Percentiles rank a stretch among this genome's conserved stretches.
phyloP scores from a whole-genome alignment of 1,140 invertebrate genomes.

The Armadillidium nasatum region DNA sequence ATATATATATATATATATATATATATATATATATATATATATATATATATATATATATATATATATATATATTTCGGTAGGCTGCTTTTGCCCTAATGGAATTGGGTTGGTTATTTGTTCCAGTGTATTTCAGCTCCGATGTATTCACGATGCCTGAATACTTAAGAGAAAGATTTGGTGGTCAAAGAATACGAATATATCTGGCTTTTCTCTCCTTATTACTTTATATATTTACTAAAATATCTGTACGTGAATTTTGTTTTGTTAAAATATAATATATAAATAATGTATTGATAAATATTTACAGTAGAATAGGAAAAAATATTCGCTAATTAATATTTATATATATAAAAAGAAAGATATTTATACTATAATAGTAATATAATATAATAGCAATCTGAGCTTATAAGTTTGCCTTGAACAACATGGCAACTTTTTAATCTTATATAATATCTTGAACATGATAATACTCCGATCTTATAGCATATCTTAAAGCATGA shows the following conservation, averaged over 20 bases:
- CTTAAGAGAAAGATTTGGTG: conserved; percentile 56
- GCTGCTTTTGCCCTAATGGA: conserved; percentile 54
- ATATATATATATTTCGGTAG: conserved; percentile 46
- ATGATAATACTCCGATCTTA: too few species aligned
- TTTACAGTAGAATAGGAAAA: too few species aligned
- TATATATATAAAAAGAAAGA: too few species aligned
- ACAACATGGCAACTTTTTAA: too few species aligned
- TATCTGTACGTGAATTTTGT: conserved; percentile 52
- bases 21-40: conserved; percentile 11
- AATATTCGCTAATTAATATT: too few species aligned
- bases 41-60: conserved; percentile 10
- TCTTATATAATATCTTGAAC: too few species aligned
- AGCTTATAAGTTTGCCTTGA: too few species aligned
- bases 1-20: conserved; percentile 5
- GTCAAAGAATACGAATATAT: conserved; percentile 55
- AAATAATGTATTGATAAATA: too few species aligned
- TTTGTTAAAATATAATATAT: too few species aligned
- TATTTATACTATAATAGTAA: too few species aligned
- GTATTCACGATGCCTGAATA: conserved; percentile 59
- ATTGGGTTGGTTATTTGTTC: conserved; percentile 58
- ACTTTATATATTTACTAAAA: conserved; percentile 59
- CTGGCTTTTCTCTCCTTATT: conserved; percentile 56
- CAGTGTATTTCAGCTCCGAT: conserved; percentile 55
- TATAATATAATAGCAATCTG: too few species aligned
- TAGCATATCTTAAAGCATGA: too few species aligned